Conservation (phyloP, 2,888 invertebrate genomes). For the Stegophylla sp. region DNA sequence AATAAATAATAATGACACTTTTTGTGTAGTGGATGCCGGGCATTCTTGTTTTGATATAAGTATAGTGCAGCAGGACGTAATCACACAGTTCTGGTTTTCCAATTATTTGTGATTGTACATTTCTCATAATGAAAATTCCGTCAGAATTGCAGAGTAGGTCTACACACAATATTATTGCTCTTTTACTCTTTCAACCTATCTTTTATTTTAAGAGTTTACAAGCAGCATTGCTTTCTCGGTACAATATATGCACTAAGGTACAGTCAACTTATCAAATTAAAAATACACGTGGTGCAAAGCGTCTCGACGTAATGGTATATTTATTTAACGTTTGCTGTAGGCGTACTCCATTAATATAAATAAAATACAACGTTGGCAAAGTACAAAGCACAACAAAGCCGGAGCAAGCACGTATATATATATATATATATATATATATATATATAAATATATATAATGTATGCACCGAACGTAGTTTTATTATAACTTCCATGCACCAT, state of each 20-base stretch:
- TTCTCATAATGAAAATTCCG: conserved; percentile 35
- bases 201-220: too few species aligned
- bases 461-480: not conserved
- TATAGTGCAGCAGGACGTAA: too few species aligned
- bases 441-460: not conserved
- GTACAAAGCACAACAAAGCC: not conserved
- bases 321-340: not conserved
- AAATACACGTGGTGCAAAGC: not conserved
- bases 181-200: not conserved
- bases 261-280: not conserved
- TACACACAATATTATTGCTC: conserved; percentile 39
- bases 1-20: conserved; percentile 18
- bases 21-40: not conserved
- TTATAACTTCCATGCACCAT: not conserved
- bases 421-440: too few species aligned
- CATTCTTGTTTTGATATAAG: conserved; percentile 35
- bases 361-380: not conserved
- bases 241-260: not conserved
- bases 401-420: not conserved
- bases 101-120: conserved; percentile 41
- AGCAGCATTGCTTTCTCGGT: not conserved
- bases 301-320: not conserved
- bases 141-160: conserved; percentile 17
- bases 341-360: not conserved
- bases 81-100: conserved; percentile 48